Conservation (phyloP, 2,797 vertebrate species). For the Fistularia commersonii region DNA sequence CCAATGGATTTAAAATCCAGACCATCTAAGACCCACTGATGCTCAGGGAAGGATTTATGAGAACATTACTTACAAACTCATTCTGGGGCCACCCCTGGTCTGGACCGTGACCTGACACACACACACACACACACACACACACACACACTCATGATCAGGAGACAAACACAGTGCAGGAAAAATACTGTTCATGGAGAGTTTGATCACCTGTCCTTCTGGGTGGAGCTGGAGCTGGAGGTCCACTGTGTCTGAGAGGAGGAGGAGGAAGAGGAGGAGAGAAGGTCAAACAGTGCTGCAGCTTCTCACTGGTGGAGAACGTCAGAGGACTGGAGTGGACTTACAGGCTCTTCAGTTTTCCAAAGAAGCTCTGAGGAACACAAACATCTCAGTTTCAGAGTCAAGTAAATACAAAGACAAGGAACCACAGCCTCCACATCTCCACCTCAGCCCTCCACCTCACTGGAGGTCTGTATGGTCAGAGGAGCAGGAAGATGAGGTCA, state of each 20-base stretch:
- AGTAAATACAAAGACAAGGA: not conserved
- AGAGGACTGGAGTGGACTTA: slow-evolving; percentile 51
- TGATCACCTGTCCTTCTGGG: slow-evolving; percentile 68
- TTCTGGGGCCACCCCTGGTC: slow-evolving; percentile 63
- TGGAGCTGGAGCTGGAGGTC: slow-evolving; percentile 68
- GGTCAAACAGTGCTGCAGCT: not conserved
- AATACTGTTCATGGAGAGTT: not conserved
- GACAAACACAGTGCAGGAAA: not conserved
- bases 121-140: not conserved
- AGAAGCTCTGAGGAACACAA: slow-evolving; percentile 69
- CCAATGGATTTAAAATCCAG: too few species aligned
- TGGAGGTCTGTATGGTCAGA: too few species aligned
- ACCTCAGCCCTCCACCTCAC: too few species aligned
- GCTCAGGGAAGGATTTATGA: not conserved
- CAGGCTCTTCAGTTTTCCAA: slow-evolving; percentile 72
- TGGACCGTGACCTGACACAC: slow-evolving; percentile 54
- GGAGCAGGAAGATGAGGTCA: too few species aligned
- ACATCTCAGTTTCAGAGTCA: slow-evolving; percentile 8
- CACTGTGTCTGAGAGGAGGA: slow-evolving; percentile 41
- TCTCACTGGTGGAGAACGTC: not conserved
- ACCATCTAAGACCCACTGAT: not conserved
- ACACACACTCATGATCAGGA: not conserved
- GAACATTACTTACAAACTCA: slow-evolving; percentile 71
- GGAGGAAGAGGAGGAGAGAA: not conserved
- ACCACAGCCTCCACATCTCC: too few species aligned